Percentiles rank a stretch among this genome's conserved stretches.
Evolutionary conservation across 2,113 vertebrate species (phyloP).

Genomic region (Cyanoramphus novaezelandiae): DNA sequence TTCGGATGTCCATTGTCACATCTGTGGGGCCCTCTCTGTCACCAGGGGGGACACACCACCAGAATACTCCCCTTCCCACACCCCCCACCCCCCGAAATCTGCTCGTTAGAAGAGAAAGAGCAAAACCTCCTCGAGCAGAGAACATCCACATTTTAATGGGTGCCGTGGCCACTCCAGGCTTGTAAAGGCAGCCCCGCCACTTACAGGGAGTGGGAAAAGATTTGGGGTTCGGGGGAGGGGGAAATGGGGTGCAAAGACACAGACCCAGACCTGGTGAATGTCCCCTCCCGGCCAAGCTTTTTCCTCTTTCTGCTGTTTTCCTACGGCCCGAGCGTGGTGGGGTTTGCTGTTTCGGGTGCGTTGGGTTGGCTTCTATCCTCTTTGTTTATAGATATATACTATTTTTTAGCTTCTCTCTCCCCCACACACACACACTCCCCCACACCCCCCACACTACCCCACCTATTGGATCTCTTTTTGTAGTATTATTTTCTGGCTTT

Average conservation of each 20-base stretch:
- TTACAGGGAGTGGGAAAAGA: background rate
- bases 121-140: rapidly evolving
- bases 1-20: background rate
- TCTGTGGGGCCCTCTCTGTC: background rate
- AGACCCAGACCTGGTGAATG: background rate
- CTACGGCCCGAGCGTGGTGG: background rate
- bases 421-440: no score
- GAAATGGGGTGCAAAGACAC: background rate
- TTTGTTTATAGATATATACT: no score
- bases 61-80: no score
- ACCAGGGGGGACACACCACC: no score
- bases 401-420: background rate
- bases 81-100: background rate
- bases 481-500: background rate
- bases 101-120: background rate
- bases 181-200: background rate
- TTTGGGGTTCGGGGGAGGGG: background rate
- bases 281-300: background rate
- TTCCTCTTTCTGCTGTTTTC: background rate
- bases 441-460: no score
- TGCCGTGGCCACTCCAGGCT: no score
- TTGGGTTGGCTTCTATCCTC: background rate
- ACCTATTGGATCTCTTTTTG: background rate
- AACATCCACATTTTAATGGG: rapidly evolving
- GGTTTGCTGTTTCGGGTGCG: background rate